Percentiles rank a stretch among this genome's conserved stretches.
These are phyloP conservation scores for Corbicula japonica DNA, from an alignment of 2,888 invertebrate genomes.

Conservation along the genomic window DNA sequence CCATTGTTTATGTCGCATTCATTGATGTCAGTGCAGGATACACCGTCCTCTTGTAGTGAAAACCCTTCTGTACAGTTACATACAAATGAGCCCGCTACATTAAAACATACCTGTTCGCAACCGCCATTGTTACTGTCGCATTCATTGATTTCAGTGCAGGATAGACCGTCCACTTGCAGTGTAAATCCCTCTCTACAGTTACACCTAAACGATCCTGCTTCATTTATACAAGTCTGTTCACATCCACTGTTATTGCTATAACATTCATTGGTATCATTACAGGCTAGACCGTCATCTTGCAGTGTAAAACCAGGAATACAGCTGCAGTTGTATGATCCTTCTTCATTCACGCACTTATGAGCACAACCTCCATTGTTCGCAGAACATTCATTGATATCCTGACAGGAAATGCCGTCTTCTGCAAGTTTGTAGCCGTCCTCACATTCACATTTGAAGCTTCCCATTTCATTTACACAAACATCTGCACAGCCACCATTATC, in stretches of 20 bases:
- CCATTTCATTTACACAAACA: no score
- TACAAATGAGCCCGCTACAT: neutral
- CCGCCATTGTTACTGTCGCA: conserved; percentile 19
- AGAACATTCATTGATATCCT: neutral
- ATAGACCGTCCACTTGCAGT: neutral
- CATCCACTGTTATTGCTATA: neutral
- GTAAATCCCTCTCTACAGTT: neutral
- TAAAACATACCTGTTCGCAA: neutral
- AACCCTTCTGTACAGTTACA: conserved; percentile 1
- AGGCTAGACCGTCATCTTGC: neutral
- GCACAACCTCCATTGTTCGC: neutral
- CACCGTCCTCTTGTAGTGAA: neutral
- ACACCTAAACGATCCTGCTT: neutral
- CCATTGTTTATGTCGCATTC: conserved; percentile 30
- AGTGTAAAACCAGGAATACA: neutral
- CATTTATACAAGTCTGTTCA: neutral
- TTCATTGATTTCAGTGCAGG: conserved; percentile 25
- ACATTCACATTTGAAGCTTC: neutral
- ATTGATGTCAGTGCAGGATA: conserved; percentile 5
- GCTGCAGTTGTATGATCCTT: conserved; percentile 3
- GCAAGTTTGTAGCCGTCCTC: neutral
- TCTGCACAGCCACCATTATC: no score
- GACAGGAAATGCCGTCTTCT: neutral
- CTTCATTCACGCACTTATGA: neutral
- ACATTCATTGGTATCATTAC: conserved; percentile 1